A percentile compares a stretch with the other conserved stretches of the same genome.
Conservation (phyloP, 2,797 vertebrate genomes). For the Pangasius sanitwongsei region DNA sequence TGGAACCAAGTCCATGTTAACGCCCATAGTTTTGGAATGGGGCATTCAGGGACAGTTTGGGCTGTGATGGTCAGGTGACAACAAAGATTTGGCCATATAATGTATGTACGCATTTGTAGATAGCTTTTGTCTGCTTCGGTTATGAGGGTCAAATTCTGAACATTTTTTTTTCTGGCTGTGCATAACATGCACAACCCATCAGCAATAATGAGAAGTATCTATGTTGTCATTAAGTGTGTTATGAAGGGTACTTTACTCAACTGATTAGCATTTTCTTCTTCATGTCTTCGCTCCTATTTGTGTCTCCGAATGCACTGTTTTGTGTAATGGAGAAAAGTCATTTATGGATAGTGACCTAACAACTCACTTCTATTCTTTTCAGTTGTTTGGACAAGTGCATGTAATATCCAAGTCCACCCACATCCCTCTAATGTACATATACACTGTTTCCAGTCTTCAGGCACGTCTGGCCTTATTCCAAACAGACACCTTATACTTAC, state of each 20-base stretch:
- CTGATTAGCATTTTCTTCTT: neutral
- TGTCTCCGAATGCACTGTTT: neutral
- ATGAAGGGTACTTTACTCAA: constrained; percentile 2
- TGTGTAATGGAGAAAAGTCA: neutral
- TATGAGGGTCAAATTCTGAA: neutral
- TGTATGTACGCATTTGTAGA: neutral
- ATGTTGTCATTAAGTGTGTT: neutral
- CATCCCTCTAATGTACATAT: neutral
- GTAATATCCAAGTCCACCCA: neutral
- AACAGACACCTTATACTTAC: neutral
- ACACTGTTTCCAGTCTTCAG: neutral
- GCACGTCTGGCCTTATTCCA: neutral
- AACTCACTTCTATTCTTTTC: too few species aligned
- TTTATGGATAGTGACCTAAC: neutral
- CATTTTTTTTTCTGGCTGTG: neutral
- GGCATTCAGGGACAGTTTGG: neutral
- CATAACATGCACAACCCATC: neutral
- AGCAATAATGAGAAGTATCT: neutral
- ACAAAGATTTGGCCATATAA: neutral
- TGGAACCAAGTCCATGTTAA: neutral
- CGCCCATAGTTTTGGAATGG: neutral
- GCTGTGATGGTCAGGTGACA: neutral
- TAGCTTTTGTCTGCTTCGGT: neutral
- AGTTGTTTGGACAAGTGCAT: neutral
- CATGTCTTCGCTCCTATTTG: neutral